phyloP scores from a whole-genome alignment of 1,140 invertebrate genomes.

The Trachymyrmex septentrionalis region DNA sequence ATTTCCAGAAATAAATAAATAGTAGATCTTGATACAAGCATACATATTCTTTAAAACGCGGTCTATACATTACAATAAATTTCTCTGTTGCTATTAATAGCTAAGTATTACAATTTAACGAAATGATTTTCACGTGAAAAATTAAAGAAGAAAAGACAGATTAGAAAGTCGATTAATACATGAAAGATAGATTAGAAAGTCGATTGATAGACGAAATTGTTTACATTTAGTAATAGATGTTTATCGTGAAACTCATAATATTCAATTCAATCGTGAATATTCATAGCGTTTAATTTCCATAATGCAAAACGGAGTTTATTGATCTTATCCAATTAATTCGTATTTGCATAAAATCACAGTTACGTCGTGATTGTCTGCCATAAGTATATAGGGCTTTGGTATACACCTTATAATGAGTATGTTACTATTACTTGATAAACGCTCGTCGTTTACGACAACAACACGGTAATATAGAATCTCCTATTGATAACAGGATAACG shows the following conservation, averaged over 20 bases:
- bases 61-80: not conserved
- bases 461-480: conserved; percentile 40
- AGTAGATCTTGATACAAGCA: not conserved
- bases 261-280: not conserved
- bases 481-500: conserved; percentile 13
- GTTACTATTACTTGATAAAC: conserved; percentile 39
- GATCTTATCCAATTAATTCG: conserved; percentile 33
- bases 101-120: not conserved
- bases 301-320: conserved; percentile 13
- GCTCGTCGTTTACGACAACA: conserved; percentile 17
- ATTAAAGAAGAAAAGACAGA: not conserved
- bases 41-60: not conserved
- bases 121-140: not conserved
- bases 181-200: not conserved
- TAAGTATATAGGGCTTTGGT: conserved; percentile 13
- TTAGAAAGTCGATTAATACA: not conserved
- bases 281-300: not conserved
- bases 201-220: not conserved
- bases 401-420: conserved; percentile 36
- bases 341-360: conserved; percentile 32
- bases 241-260: conserved; percentile 3
- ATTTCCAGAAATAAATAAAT: conserved; percentile 6
- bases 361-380: conserved; percentile 47
- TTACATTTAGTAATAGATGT: not conserved
- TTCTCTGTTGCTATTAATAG: not conserved